Evolutionary conservation across 1,140 invertebrate species (phyloP).

Genomic region (Cyclargus thomasi): DNA sequence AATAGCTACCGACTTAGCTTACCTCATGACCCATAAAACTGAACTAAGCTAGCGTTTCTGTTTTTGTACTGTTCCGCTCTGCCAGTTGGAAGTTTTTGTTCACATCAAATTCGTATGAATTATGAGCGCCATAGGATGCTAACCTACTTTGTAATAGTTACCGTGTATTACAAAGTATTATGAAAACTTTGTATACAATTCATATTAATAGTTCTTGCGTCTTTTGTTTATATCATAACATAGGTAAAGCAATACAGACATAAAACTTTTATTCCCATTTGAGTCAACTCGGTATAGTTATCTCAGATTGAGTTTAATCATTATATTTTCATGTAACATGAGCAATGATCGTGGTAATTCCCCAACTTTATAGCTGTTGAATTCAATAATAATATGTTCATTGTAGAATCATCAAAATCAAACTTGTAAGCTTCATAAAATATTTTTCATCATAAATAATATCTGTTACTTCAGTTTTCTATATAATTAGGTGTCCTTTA

Average conservation of each 20-base stretch:
- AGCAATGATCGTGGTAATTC: not conserved
- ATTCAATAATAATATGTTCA: not conserved
- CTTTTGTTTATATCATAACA: not conserved
- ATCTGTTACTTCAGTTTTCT: too few species aligned
- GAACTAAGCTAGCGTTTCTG: slow-evolving; percentile 1
- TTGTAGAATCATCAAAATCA: too few species aligned
- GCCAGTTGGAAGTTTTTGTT: not conserved
- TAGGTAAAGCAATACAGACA: not conserved
- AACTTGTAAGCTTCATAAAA: too few species aligned
- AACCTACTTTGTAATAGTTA: not conserved
- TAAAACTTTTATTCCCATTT: not conserved
- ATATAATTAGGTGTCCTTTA: too few species aligned
- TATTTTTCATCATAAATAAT: too few species aligned
- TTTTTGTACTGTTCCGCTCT: slow-evolving; percentile 2
- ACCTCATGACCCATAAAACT: not conserved
- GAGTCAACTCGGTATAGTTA: not conserved
- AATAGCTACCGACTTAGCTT: too few species aligned
- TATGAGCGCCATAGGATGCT: not conserved
- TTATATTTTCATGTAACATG: not conserved
- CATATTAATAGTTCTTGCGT: not conserved
- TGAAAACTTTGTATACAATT: not conserved
- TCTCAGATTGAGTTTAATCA: not conserved
- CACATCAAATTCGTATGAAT: slow-evolving; percentile 2
- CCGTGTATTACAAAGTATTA: not conserved
- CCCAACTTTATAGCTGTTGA: not conserved